phyloP scores from a whole-genome alignment of 2,113 vertebrate genomes.

The Ciconia maguari region DNA sequence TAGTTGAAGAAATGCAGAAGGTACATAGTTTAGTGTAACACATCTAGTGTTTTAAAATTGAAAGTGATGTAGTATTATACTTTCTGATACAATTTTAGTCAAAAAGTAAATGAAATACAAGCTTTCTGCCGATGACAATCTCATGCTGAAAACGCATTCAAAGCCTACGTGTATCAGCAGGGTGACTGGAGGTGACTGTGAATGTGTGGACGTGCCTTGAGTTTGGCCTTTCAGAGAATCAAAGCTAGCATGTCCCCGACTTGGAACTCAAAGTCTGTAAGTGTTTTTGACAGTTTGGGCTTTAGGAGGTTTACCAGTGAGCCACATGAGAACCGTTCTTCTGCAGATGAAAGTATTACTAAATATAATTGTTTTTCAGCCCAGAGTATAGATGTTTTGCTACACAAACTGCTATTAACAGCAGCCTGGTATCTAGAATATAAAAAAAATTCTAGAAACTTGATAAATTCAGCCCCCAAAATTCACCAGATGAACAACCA shows the following conservation, averaged over 20 bases:
- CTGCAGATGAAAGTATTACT: neutral
- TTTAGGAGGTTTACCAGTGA: neutral
- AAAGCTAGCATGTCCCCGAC: neutral
- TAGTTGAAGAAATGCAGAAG: neutral
- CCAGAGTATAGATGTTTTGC: neutral
- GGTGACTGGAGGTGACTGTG: neutral
- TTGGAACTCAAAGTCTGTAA: neutral
- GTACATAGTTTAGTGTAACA: neutral
- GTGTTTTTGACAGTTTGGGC: neutral
- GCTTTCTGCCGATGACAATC: neutral
- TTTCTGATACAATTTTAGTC: neutral
- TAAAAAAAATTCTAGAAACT: neutral
- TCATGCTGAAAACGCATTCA: neutral
- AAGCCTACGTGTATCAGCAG: neutral
- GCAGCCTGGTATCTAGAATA: neutral
- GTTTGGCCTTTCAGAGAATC: neutral
- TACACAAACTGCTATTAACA: neutral
- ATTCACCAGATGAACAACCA: neutral
- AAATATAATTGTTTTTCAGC: neutral
- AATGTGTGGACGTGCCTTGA: neutral
- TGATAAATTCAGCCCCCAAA: neutral
- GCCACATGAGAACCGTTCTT: neutral
- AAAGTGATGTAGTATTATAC: neutral
- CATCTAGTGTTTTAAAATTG: neutral
- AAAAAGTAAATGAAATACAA: neutral